phyloP scores from a whole-genome alignment of 1,140 invertebrate genomes.

The Zaprionus camerounensis region DNA sequence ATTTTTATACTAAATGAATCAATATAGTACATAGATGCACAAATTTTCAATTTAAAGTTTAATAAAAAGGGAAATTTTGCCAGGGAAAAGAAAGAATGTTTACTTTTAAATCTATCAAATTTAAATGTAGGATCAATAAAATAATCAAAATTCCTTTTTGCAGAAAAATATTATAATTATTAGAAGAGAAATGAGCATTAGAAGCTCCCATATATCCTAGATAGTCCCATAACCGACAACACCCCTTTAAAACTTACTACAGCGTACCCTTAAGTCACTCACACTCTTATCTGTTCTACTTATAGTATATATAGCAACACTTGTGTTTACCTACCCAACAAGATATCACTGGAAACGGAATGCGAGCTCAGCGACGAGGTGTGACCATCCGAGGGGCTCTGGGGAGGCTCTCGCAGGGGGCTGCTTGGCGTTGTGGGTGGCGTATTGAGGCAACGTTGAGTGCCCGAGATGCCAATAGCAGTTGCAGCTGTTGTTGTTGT shows the following conservation, averaged over 20 bases:
- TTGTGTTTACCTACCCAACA: conserved; percentile 67
- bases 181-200: not conserved
- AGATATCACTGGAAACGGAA: conserved; percentile 76
- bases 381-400: conserved; percentile 78
- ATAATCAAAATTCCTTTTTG: too few relatives aligned
- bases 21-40: too few relatives aligned
- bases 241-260: not conserved
- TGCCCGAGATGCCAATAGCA: conserved; percentile 47
- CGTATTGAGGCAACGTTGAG: conserved; percentile 71
- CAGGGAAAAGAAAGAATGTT: too few relatives aligned
- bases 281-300: not conserved
- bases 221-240: too few relatives aligned
- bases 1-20: too few relatives aligned
- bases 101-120: too few relatives aligned
- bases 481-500: conserved; percentile 35
- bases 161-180: too few relatives aligned
- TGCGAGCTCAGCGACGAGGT: conserved; percentile 79
- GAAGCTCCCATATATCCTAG: too few relatives aligned
- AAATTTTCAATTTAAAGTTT: too few relatives aligned
- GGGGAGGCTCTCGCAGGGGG: conserved; percentile 71
- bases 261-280: not conserved
- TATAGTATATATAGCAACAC: not conserved
- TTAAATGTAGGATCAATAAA: too few relatives aligned
- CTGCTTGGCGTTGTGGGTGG: conserved; percentile 80
- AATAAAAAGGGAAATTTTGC: too few relatives aligned